Evolutionary conservation across 2,113 vertebrate species (phyloP).

Genomic region (Psophia crepitans): DNA sequence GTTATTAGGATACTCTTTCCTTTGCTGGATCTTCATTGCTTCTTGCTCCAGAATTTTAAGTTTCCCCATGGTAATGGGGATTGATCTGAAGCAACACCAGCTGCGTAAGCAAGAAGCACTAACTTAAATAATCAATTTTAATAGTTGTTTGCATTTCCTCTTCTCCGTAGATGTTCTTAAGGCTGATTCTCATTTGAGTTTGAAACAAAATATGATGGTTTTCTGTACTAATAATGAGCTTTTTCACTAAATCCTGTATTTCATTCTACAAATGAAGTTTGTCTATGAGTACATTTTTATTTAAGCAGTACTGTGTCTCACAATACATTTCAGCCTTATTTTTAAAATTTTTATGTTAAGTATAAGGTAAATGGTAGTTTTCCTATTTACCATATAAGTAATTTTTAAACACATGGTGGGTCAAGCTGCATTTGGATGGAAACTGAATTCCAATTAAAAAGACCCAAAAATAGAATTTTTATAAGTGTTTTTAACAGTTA

Average conservation of each 20-base stretch:
- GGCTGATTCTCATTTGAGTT: not conserved
- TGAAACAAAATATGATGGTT: not conserved
- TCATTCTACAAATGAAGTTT: not conserved
- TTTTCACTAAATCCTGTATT: not conserved
- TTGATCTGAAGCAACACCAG: not conserved
- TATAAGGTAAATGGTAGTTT: not conserved
- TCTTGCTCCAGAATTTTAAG: not conserved
- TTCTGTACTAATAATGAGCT: not conserved
- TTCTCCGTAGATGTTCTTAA: not conserved
- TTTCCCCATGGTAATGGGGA: not conserved
- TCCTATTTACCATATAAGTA: not conserved
- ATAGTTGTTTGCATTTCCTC: not conserved
- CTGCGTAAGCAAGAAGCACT: not conserved
- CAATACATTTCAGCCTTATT: not conserved
- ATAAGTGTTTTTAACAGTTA: not conserved
- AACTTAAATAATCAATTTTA: not conserved
- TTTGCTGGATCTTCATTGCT: not conserved
- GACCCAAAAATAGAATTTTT: not conserved
- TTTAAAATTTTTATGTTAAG: not conserved
- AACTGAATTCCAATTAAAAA: constrained; percentile 33
- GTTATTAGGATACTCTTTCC: not conserved
- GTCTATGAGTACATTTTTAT: not conserved
- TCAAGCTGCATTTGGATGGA: constrained; percentile 13
- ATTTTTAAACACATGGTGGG: constrained; percentile 35
- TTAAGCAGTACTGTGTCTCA: not conserved